Evolutionary conservation across 1,140 invertebrate genomes (phyloP).

Genomic region (Orussus abietinus): DNA sequence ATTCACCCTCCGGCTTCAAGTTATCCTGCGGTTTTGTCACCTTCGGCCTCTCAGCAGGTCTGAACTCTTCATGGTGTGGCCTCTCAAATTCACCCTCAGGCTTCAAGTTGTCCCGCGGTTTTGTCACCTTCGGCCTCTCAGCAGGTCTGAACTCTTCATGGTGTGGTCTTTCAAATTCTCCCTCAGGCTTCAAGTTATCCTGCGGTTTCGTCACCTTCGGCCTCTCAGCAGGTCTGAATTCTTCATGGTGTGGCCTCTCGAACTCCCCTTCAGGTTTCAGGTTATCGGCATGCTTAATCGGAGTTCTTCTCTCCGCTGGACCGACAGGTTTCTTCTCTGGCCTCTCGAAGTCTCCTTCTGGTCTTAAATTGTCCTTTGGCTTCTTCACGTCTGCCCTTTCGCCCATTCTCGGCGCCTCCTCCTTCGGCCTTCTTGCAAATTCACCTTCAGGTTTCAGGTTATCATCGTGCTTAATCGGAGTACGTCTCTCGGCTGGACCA

Average conservation of each 20-base stretch:
- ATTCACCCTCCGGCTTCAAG: slow-evolving; percentile 62
- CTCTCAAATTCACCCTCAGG: slow-evolving; percentile 57
- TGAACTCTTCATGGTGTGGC: slow-evolving; percentile 13
- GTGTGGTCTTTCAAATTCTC: slow-evolving; percentile 51
- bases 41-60: slow-evolving; percentile 44
- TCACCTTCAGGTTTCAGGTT: slow-evolving; percentile 59
- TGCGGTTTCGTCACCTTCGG: slow-evolving; percentile 35
- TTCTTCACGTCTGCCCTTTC: slow-evolving; percentile 34
- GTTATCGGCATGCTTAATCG: slow-evolving; percentile 53
- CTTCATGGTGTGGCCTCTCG: slow-evolving; percentile 27
- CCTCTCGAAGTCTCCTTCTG: slow-evolving; percentile 49
- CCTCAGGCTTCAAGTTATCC: slow-evolving; percentile 54
- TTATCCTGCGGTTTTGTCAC: slow-evolving; percentile 54
- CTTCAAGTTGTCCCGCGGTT: slow-evolving; percentile 54
- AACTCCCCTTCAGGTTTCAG: slow-evolving; percentile 60
- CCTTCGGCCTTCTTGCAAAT: slow-evolving; percentile 49
- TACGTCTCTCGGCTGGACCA: slow-evolving; percentile 52
- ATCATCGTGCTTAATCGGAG: slow-evolving; percentile 45
- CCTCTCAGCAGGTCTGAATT: slow-evolving; percentile 42
- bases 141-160: slow-evolving; percentile 28
- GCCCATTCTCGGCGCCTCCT: slow-evolving; percentile 21
- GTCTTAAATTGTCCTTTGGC: slow-evolving; percentile 53
- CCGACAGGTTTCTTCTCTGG: slow-evolving; percentile 34
- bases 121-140: slow-evolving; percentile 28
- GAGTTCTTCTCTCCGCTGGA: slow-evolving; percentile 32